Evolutionary conservation across 2,113 vertebrate species (phyloP), one percentile per base, ranked within the genome.

Genomic region (Calcarius ornatus): DNA sequence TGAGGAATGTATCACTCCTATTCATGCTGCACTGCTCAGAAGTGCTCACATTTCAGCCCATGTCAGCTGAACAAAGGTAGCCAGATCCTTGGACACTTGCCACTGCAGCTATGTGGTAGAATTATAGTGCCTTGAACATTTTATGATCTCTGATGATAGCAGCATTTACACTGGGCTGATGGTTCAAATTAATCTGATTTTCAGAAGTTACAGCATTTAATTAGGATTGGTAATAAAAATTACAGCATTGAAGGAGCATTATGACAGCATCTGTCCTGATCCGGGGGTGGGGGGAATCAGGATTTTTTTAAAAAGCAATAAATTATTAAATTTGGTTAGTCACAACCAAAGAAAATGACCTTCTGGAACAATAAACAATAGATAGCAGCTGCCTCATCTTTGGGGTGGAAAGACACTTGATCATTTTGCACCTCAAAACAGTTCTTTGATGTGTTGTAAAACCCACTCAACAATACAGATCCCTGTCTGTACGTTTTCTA

Each of bases 221-320:
- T 95, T 90, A 93, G 57, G 60, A 31, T 38, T 56, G 51, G 48
- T 60, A 88, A 88, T 83, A 90, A 92, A 80, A 96, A 57, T n/a
- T 5, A 86, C 6, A 77, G 37, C 56, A 38, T 40, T 21, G n/a
- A 53, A 75, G 61, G 53, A 90, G 64, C 40, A 65, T 47, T 91
- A 68, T 24, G 43, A 88, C 64, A 89, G 72, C 86, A 92, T 53
- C 63, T 87, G 70, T 42, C 37, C 73, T 79, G 64, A 71, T 89
- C 82, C 0, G 4, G 11, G 17, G 11, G n/a, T 25, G 10, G 12
- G 17, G 30, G 11, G 5, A 59, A 82, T 40, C 56, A 65, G 47
- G 2, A 5, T 25, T 81, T 43, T 43, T 5, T 6, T 40, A 75
- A 37, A 14, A 15, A 27, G 2, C 35, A 28, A 19, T 63, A 45